Percentiles rank a stretch among this genome's conserved stretches.
Conservation (phyloP, 2,797 vertebrate species). For the Acanthurus lineatus region DNA sequence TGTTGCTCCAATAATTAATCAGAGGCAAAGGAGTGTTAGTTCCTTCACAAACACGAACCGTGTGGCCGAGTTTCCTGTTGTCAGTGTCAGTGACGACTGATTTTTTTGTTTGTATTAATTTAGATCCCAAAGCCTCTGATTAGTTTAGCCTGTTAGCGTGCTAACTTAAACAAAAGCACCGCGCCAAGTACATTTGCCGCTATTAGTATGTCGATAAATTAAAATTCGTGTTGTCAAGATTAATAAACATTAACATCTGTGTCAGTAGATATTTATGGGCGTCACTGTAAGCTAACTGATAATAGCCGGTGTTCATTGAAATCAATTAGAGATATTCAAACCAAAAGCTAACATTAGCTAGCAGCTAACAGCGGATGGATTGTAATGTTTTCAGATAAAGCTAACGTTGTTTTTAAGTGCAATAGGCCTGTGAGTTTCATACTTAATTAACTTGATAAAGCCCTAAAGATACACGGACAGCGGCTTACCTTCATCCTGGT, state of each 20-base stretch:
- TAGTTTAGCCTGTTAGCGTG: not conserved
- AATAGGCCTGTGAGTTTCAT: no score
- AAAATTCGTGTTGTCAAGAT: not conserved
- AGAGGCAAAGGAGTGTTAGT: no score
- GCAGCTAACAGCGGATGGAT: not conserved
- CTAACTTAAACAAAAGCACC: conserved; percentile 16
- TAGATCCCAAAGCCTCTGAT: not conserved
- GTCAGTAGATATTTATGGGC: rapidly evolving
- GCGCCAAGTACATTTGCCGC: not conserved
- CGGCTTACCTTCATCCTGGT: conserved; percentile 86
- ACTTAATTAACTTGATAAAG: not conserved
- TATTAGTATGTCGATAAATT: not conserved
- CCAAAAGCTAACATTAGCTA: not conserved
- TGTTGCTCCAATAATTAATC: no score
- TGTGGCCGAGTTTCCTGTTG: no score
- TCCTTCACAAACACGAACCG: no score
- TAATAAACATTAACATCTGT: not conserved
- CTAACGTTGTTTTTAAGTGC: not conserved
- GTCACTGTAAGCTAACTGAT: not conserved
- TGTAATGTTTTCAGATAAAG: not conserved
- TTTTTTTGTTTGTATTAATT: not conserved
- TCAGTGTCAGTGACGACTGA: not conserved
- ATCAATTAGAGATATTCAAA: not conserved
- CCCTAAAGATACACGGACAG: rapidly evolving
- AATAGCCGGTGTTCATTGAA: not conserved